A percentile compares a stretch with the other conserved stretches of the same genome.
phyloP scores from a whole-genome alignment of 2,113 vertebrate genomes.

The Hippocampus barbouri region DNA sequence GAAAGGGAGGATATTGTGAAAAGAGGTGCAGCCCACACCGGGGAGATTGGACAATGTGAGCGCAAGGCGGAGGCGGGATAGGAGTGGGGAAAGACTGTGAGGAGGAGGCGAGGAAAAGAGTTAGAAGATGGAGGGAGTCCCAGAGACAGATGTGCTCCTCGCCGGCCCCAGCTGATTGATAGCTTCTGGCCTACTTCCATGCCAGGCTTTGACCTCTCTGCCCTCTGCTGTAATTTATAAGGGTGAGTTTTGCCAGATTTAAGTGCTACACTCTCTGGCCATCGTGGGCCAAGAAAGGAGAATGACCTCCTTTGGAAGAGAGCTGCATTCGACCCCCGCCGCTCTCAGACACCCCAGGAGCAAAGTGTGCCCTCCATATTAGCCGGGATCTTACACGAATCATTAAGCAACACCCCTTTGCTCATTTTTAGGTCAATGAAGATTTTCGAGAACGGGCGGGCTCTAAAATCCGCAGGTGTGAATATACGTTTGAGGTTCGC shows the following conservation, averaged over 20 bases:
- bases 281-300: conserved; percentile 60
- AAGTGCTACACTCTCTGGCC: conserved; percentile 70
- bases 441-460: background rate
- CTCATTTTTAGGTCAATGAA: conserved; percentile 2
- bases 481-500: no score
- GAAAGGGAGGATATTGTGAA: conserved; percentile 44
- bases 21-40: conserved; percentile 45
- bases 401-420: conserved; percentile 35
- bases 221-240: conserved; percentile 78
- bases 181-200: conserved; percentile 73
- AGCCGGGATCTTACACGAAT: conserved; percentile 36
- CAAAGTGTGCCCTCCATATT: conserved; percentile 44
- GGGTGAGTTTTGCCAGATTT: conserved; percentile 74
- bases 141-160: conserved; percentile 76
- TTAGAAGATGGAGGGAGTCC: conserved; percentile 68
- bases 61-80: conserved; percentile 9
- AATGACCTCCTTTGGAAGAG: conserved; percentile 66
- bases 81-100: conserved; percentile 15
- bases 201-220: conserved; percentile 71
- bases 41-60: conserved; percentile 40
- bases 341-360: conserved; percentile 35
- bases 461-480: no score
- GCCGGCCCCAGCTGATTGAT: conserved; percentile 71
- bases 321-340: conserved; percentile 60
- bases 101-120: conserved; percentile 33